A percentile compares a stretch with the other conserved stretches of the same genome.
These are phyloP conservation scores for Petrosia ficiformis DNA, from an alignment of 37 sponge, comb jelly and placozoan species.

Conservation along the genomic window DNA sequence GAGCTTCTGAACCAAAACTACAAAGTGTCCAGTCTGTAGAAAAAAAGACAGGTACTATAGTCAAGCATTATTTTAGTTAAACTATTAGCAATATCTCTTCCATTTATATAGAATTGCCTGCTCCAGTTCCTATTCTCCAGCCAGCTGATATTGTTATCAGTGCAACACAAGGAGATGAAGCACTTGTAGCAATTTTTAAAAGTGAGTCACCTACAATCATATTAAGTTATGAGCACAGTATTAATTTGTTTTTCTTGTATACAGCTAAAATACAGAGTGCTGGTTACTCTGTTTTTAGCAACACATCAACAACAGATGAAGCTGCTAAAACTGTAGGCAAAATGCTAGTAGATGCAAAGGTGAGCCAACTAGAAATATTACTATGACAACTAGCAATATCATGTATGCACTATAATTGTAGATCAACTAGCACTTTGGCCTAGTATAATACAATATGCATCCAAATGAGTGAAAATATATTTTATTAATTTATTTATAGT, in stretches of 20 bases:
- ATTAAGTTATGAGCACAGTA: not conserved
- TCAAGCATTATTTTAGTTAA: not conserved
- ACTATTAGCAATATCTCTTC: not conserved
- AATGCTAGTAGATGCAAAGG: constrained; percentile 74
- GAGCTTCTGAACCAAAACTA: not conserved
- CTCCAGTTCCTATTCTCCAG: not conserved
- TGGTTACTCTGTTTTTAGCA: constrained; percentile 13
- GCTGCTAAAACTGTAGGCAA: constrained; percentile 33
- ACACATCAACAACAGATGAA: constrained; percentile 10
- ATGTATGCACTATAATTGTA: too few species aligned
- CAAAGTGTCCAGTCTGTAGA: not conserved
- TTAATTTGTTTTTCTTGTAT: not conserved
- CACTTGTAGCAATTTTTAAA: not conserved
- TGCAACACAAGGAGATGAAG: not conserved
- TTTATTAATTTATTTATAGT: too few species aligned
- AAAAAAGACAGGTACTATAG: not conserved
- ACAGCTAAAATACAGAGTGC: constrained; percentile 42
- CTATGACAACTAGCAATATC: too few species aligned
- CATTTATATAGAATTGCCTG: not conserved
- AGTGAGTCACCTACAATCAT: not conserved
- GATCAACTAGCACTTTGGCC: too few species aligned
- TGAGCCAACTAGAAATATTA: not conserved
- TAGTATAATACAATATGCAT: too few species aligned
- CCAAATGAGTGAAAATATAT: too few species aligned
- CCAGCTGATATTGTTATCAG: not conserved